Base-by-base conservation (phyloP, 2,797 vertebrate species). In the Moxostoma hubbsi region DNA sequence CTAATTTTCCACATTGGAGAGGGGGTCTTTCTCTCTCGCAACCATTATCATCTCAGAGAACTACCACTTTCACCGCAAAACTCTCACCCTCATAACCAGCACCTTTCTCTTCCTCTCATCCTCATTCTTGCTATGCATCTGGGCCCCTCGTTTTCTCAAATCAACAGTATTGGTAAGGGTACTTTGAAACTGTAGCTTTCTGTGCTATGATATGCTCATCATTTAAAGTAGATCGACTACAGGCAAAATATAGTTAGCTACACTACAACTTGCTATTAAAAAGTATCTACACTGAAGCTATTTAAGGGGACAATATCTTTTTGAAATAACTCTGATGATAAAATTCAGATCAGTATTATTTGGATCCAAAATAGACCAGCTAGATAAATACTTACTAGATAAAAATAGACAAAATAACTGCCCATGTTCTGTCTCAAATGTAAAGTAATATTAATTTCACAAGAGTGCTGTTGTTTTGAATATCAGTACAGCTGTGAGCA, bases 1-100 rank as follows among this genome's bases (percentile, higher is more conserved):
- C 81, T 82, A 73, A 84, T 88, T 88, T 89, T 87, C 84, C 84
- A 89, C 85, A 85, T 90, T 88, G 82, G 70, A 9, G 46, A 5
- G n/a, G 51, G 55, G 18, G 5, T 50, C 51, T 72, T 45, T 57
- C n/a, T 58, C 55, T 12, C 13, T 11, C 9, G 46, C n/a, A 16
- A 3, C 68, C 71, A 47, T 77, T 49, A 47, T 83, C 55, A 64
- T 54, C 65, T 36, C 10, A 59, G 53, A 49, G 47, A 82, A 64
- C 65, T 43, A 18, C 62, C 49, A 53, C 50, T 70, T 82, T 72
- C 77, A 80, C 67, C 74, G 51, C 12, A 61, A 50, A 68, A 54
- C 12, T 62, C 46, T 72, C 10, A 43, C 24, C 58, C n/a, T 53
- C 36, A 68, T 5, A 53, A 10, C 36, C 15, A 24, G 69, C 49